A percentile compares a stretch with the other conserved stretches of the same genome.
These are phyloP conservation scores for Listronotus oregonensis DNA, from an alignment of 1,140 invertebrate genomes.

Conservation along the genomic window DNA sequence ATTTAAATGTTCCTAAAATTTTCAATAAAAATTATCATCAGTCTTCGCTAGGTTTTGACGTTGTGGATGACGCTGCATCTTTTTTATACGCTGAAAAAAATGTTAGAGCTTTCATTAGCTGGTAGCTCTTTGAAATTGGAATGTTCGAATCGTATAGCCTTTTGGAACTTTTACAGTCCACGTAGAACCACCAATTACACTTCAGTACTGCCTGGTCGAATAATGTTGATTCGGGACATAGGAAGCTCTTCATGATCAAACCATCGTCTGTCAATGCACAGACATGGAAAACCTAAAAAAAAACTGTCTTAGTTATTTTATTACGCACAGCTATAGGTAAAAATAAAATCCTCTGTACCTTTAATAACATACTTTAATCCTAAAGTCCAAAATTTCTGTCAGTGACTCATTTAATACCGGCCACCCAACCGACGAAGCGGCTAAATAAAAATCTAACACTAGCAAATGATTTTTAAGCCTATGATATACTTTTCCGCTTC, in stretches of 20 bases:
- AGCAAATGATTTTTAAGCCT: too few species aligned
- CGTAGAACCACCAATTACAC: slow-evolving; percentile 92
- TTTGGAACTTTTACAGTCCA: slow-evolving; percentile 81
- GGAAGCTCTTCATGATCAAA: slow-evolving; percentile 85
- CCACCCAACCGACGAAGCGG: too few species aligned
- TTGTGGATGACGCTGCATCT: slow-evolving; percentile 50
- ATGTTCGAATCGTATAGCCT: slow-evolving; percentile 85
- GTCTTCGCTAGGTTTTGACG: slow-evolving; percentile 16
- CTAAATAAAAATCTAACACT: too few species aligned
- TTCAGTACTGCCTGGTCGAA: slow-evolving; percentile 88
- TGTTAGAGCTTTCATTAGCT: slow-evolving; percentile 85
- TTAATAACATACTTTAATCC: too few species aligned
- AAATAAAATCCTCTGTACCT: too few species aligned
- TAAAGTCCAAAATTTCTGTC: too few species aligned
- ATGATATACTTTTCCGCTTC: too few species aligned
- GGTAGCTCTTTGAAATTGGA: slow-evolving; percentile 87
- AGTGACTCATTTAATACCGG: too few species aligned
- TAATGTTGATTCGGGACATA: slow-evolving; percentile 85
- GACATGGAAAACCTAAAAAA: slow-evolving; percentile 82
- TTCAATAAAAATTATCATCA: too few species aligned
- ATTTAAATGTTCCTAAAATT: too few species aligned
- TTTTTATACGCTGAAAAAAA: slow-evolving; percentile 85
- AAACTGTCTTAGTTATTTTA: too few species aligned
- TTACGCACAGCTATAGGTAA: background rate
- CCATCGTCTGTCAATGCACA: slow-evolving; percentile 88